Percentiles rank a stretch among this genome's conserved stretches.
These are phyloP conservation scores for Phyllotreta striolata DNA, from an alignment of 2,888 invertebrate genomes.

Conservation along the genomic window DNA sequence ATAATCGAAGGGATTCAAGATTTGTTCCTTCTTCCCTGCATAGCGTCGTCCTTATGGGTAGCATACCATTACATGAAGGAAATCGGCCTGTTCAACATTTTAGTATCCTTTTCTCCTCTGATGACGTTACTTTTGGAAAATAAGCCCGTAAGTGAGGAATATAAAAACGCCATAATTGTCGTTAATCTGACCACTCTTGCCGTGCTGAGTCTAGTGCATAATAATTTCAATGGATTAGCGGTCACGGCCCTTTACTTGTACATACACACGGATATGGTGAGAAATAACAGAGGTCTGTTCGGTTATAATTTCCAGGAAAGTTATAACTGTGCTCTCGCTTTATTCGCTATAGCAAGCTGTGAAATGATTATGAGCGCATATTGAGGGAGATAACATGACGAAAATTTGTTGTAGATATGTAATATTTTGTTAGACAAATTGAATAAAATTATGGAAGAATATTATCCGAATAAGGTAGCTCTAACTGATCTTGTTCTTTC, in stretches of 20 bases:
- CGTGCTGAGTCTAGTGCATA: background rate
- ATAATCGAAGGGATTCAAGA: conserved; percentile 3
- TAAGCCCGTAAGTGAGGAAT: conserved; percentile 6
- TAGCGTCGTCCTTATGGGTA: conserved; percentile 6
- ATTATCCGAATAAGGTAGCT: no score
- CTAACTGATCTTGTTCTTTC: no score
- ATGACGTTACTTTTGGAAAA: background rate
- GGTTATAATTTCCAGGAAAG: background rate
- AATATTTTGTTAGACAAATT: no score
- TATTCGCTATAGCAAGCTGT: background rate
- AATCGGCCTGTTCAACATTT: conserved; percentile 2
- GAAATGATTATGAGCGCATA: no score
- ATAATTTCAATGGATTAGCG: conserved; percentile 5
- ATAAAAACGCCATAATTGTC: conserved; percentile 13
- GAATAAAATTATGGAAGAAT: no score
- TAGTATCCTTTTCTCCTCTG: background rate
- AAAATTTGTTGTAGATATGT: no score
- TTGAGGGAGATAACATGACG: no score
- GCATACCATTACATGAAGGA: conserved; percentile 2
- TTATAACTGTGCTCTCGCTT: conserved; percentile 15
- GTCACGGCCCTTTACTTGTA: conserved; percentile 4
- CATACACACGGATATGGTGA: conserved; percentile 2
- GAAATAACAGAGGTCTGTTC: conserved; percentile 4
- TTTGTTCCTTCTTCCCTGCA: conserved; percentile 3
- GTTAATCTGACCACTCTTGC: conserved; percentile 7